These are phyloP conservation scores for Gonatopus flavifemur DNA, from an alignment of 1,140 invertebrate genomes.

Conservation along the genomic window DNA sequence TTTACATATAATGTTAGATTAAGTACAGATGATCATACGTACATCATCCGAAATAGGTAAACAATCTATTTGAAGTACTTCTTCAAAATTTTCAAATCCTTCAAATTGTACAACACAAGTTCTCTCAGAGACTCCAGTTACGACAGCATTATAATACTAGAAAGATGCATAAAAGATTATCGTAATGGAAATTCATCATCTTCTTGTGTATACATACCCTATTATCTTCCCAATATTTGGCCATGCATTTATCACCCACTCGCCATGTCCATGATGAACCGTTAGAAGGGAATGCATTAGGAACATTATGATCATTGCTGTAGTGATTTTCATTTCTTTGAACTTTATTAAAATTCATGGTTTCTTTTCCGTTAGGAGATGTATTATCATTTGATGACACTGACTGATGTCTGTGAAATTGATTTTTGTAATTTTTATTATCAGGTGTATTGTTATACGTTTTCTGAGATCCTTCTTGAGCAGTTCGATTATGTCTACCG, in stretches of 20 bases:
- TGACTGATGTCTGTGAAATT: conserved; percentile 28
- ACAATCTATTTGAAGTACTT: conserved; percentile 79
- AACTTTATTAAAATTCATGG: conserved; percentile 21
- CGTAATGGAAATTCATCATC: neutral
- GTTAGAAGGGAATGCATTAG: conserved; percentile 17
- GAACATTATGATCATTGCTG: conserved; percentile 31
- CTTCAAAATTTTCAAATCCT: conserved; percentile 87
- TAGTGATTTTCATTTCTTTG: conserved; percentile 37
- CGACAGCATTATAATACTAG: conserved; percentile 83
- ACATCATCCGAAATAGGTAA: conserved; percentile 65
- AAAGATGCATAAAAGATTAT: conserved; percentile 16
- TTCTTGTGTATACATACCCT: conserved; percentile 62
- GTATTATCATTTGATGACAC: conserved; percentile 21
- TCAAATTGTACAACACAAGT: conserved; percentile 84
- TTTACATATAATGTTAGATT: conserved; percentile 2
- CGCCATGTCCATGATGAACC: conserved; percentile 65
- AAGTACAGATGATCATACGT: too few species aligned
- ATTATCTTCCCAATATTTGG: conserved; percentile 91
- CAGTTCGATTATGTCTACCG: conserved; percentile 34
- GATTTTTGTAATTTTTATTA: conserved; percentile 43
- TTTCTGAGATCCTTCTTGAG: conserved; percentile 31
- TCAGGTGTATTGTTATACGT: conserved; percentile 29
- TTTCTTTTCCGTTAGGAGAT: conserved; percentile 15
- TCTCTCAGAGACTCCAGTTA: conserved; percentile 74
- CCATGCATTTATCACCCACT: conserved; percentile 79